Evolutionary conservation across 2,113 vertebrate genomes (phyloP).

Genomic region (Hucho hucho): DNA sequence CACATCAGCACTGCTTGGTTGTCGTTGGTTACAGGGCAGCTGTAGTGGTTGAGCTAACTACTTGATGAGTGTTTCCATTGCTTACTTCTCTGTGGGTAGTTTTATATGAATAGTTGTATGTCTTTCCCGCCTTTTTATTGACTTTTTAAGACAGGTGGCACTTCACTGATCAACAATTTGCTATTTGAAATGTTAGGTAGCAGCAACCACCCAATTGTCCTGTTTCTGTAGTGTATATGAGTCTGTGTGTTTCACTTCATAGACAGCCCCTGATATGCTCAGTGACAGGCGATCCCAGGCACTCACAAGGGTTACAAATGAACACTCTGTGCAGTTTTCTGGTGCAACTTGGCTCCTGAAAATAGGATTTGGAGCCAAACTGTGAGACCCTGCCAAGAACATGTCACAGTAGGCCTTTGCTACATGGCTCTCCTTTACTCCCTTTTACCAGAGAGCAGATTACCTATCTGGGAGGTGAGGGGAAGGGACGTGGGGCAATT

Average conservation of each 20-base stretch:
- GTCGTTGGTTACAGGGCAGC: no score
- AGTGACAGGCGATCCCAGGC: conserved; percentile 41
- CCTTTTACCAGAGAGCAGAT: conserved; percentile 58
- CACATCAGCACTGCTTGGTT: not conserved
- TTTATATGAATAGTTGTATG: no score
- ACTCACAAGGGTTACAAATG: conserved; percentile 25
- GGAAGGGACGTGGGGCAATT: conserved; percentile 41
- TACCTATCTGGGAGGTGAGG: conserved; percentile 51
- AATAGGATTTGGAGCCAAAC: conserved; percentile 50
- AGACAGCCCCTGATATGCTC: conserved; percentile 28
- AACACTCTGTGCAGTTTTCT: conserved; percentile 23
- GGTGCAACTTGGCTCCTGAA: conserved; percentile 47
- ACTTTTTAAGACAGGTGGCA: not conserved
- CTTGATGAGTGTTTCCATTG: no score
- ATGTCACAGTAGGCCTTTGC: conserved; percentile 53
- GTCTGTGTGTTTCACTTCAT: conserved; percentile 22
- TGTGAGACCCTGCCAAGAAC: conserved; percentile 50
- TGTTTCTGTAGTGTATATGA: conserved; percentile 1
- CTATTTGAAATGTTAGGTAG: no score
- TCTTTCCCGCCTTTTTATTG: not conserved
- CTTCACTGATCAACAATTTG: not conserved
- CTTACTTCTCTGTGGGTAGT: no score
- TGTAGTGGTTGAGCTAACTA: no score
- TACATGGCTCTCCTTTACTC: conserved; percentile 28
- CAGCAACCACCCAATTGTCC: no score